Percentiles rank a stretch among this genome's conserved stretches.
phyloP scores from a whole-genome alignment of 1,140 invertebrate species.

The Bombyx mandarina region DNA sequence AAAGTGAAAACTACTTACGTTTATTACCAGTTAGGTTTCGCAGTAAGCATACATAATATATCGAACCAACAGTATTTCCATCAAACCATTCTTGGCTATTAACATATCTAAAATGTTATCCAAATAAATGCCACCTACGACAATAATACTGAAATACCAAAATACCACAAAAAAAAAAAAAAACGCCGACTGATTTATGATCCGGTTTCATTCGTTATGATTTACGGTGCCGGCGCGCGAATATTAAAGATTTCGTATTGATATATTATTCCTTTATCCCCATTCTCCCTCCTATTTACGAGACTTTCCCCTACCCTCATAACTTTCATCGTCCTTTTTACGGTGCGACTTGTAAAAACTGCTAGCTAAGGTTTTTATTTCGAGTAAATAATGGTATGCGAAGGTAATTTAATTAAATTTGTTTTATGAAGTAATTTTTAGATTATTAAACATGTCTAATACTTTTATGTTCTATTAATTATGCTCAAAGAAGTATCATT shows the following conservation, averaged over 20 bases:
- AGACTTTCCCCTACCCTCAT: constrained; percentile 57
- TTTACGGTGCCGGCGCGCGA: constrained; percentile 61
- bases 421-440: too few relatives aligned
- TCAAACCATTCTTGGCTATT: too few relatives aligned
- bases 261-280: constrained; percentile 70
- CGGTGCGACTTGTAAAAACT: constrained; percentile 54
- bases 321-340: constrained; percentile 64
- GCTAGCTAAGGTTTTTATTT: constrained; percentile 25
- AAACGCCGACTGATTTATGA: constrained; percentile 44
- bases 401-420: constrained; percentile 12
- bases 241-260: constrained; percentile 69
- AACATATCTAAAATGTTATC: too few relatives aligned
- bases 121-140: too few relatives aligned
- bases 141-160: too few relatives aligned
- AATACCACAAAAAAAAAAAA: background rate
- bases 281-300: constrained; percentile 67
- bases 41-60: too few relatives aligned
- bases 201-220: constrained; percentile 63
- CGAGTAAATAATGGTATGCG: constrained; percentile 38
- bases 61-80: too few relatives aligned
- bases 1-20: too few relatives aligned
- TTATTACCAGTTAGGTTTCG: too few relatives aligned
- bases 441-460: too few relatives aligned
- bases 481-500: too few relatives aligned
- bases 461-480: too few relatives aligned